phyloP scores from a whole-genome alignment of 2,113 vertebrate species.

The Bos taurus region DNA sequence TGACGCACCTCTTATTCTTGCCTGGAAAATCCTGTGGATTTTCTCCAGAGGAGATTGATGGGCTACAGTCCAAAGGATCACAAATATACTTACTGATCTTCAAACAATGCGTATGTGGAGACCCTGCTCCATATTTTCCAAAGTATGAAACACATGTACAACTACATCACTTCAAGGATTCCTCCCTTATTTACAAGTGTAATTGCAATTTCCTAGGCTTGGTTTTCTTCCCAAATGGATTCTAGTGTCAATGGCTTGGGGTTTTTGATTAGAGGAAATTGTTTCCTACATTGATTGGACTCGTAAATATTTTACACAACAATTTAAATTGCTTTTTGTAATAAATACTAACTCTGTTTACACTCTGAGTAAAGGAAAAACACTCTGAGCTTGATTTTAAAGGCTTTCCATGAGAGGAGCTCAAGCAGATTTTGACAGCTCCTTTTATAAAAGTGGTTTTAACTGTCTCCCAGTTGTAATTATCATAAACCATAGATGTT shows the following conservation, averaged over 20 bases:
- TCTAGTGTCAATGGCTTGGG: not conserved
- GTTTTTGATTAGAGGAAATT: not conserved
- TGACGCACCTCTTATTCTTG: not conserved
- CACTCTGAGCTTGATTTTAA: not conserved
- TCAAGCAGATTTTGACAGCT: not conserved
- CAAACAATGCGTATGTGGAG: constrained; percentile 29
- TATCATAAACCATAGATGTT: not conserved
- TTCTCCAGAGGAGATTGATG: not conserved
- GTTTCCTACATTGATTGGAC: not conserved
- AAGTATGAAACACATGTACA: not conserved
- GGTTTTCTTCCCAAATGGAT: not conserved
- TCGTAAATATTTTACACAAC: not conserved
- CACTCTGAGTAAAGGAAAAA: not conserved
- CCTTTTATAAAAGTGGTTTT: not conserved
- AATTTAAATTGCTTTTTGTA: not conserved
- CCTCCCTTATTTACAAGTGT: not conserved
- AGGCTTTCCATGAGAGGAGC: not conserved
- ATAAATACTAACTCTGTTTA: not conserved
- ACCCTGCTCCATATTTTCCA: not conserved
- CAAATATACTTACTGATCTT: not conserved
- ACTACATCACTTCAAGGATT: not conserved
- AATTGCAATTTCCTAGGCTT: not conserved
- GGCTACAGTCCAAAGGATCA: not conserved
- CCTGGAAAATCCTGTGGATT: not conserved
- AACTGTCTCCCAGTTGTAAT: not conserved